Base-by-base conservation (phyloP, 2,113 vertebrate species). In the Nibea albiflora region DNA sequence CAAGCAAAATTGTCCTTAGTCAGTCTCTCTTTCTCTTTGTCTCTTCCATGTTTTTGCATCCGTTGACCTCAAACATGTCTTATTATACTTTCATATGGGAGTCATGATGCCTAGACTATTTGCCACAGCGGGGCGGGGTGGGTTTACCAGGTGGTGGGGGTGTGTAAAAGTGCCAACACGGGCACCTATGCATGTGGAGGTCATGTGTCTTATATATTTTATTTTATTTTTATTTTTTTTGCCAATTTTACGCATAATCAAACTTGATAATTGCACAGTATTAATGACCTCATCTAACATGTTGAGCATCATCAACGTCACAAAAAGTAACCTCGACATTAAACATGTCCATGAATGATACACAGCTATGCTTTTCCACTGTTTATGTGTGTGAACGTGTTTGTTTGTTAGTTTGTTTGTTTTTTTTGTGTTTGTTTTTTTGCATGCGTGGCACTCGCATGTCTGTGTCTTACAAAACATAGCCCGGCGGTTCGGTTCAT, bases 251-350 rank as follows among this genome's bases (percentile, higher is more conserved):
- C 42, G 28, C 76, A 89, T 88, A 91, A 92, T 92, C 90, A 85
- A 81, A 90, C 85, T 87, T 92, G 89, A 93, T 92, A 90, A 91
- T 89, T 94, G 92, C 93, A 94, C 93, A 93, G 92, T 94, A 93
- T 94, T 94, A 93, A 92, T 90, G 91, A 93, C 92, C 93, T 92
- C 90, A 89, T 93, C 87, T 89, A 92, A 92, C 89, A 87, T 85
- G 91, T 91, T 91, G 91, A 93, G 86, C 85, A 78, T 88, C 88
- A 88, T 91, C 88, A 92, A 88, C 84, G 76, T 88, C 87, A 88
- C 81, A 88, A 93, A 88, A 88, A 88, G 80, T 80, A 92, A 90
- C 92, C 92, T 90, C 89, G 76, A 84, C 89, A 86, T 91, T 87
- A 91, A 92, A 92, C 58, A 44, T 90, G 89, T 86, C 85, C 86